Percentiles rank a stretch among this genome's conserved stretches.
Evolutionary conservation across 2,113 vertebrate species (phyloP).

Genomic region (Smithornis capensis): DNA sequence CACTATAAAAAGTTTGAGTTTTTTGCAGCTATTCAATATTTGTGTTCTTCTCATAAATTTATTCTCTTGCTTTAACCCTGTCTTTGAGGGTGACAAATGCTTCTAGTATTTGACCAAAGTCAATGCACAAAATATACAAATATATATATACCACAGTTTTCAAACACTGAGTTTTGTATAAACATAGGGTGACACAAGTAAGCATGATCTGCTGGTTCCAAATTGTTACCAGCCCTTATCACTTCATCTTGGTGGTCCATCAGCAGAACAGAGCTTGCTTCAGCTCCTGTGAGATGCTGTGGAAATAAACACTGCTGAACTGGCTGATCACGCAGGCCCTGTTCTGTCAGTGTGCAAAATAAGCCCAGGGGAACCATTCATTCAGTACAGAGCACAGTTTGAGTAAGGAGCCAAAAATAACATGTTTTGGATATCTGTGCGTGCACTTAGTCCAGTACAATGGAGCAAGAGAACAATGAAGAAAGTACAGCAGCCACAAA

Average conservation of each 20-base stretch:
- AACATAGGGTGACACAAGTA: not conserved
- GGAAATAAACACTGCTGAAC: not conserved
- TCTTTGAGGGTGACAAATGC: not conserved
- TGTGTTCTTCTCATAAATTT: not conserved
- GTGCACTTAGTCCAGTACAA: not conserved
- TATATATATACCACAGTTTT: not conserved
- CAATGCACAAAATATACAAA: not conserved
- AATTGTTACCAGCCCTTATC: not conserved
- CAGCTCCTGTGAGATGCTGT: not conserved
- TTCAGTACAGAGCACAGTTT: not conserved
- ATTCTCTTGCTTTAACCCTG: not conserved
- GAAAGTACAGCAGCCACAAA: not conserved
- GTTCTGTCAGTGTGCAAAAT: not conserved
- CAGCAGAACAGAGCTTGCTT: not conserved
- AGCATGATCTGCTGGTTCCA: not conserved
- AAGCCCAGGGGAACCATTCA: not conserved
- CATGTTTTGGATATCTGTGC: not conserved
- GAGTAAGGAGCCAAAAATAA: not conserved
- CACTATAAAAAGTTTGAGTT: not conserved
- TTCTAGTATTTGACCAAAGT: not conserved
- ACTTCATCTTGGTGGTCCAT: not conserved
- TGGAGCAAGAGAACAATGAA: not conserved
- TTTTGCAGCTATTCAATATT: not conserved
- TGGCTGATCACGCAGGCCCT: fast-evolving
- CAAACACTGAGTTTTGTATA: not conserved